These are phyloP conservation scores for Nematolebias whitei DNA, from an alignment of 2,113 vertebrate species.

Conservation along the genomic window DNA sequence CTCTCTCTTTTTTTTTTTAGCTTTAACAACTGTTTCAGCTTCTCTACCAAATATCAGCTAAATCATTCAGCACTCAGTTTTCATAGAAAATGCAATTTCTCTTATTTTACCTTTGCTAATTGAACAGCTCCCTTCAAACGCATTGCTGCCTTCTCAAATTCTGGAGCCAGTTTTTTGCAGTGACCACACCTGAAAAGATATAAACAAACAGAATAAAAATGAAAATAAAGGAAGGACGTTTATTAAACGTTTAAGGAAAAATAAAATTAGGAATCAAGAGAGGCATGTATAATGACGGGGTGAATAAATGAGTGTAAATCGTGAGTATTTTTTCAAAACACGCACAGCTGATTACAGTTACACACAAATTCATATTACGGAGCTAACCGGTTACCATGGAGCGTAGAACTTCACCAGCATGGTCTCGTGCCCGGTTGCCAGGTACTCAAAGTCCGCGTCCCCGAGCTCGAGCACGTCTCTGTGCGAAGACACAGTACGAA, in stretches of 20 bases:
- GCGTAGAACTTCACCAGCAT: slow-evolving; percentile 82
- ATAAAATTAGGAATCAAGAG: no score
- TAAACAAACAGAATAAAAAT: no score
- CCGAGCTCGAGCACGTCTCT: slow-evolving; percentile 73
- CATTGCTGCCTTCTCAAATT: slow-evolving; percentile 77
- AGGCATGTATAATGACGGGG: no score
- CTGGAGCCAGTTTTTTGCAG: slow-evolving; percentile 79
- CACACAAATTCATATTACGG: neutral
- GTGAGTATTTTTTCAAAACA: neutral
- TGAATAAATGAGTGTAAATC: neutral
- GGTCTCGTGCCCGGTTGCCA: slow-evolving; percentile 76
- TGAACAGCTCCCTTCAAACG: slow-evolving; percentile 71
- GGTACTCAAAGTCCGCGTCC: slow-evolving; percentile 78
- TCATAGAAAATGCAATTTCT: no score
- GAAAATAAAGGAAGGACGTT: neutral
- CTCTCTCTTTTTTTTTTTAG: no score
- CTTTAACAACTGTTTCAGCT: no score
- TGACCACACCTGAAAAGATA: slow-evolving; percentile 76
- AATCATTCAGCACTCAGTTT: no score
- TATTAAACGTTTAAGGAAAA: no score
- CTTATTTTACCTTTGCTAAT: slow-evolving; percentile 72
- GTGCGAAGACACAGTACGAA: slow-evolving; percentile 33
- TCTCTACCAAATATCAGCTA: no score
- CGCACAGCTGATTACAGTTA: neutral
- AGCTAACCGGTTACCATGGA: slow-evolving; percentile 72